Percentiles rank a stretch among this genome's conserved stretches.
phyloP scores from a whole-genome alignment of 2,888 invertebrate species.

The Eristalis arbustorum region DNA sequence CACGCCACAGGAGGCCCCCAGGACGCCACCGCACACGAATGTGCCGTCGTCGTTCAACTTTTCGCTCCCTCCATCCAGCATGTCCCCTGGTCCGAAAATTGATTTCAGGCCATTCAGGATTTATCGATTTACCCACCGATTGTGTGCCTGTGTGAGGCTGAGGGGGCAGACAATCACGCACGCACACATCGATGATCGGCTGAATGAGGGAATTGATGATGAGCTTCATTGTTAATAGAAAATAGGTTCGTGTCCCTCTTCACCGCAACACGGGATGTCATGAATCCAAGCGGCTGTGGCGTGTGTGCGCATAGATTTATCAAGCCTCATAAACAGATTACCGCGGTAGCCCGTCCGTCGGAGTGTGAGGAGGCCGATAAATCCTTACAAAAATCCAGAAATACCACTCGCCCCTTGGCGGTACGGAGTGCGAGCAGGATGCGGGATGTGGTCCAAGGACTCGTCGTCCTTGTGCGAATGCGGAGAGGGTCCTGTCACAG shows the following conservation, averaged over 20 bases:
- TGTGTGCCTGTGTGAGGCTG: not conserved
- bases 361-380: conserved; percentile 15
- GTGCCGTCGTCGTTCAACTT: not conserved
- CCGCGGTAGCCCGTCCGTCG: not conserved
- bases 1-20: not conserved
- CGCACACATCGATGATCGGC: conserved; percentile 51
- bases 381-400: not conserved
- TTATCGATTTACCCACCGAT: conserved; percentile 24
- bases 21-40: no score
- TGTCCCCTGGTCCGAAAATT: conserved; percentile 4
- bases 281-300: not conserved
- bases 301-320: conserved; percentile 1
- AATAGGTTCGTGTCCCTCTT: conserved; percentile 45
- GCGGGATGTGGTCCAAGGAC: not conserved
- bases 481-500: not conserved
- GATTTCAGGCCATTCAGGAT: conserved; percentile 22
- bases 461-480: not conserved
- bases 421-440: no score
- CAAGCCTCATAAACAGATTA: conserved; percentile 37
- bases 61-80: not conserved
- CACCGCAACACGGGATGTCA: conserved; percentile 9
- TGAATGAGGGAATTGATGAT: conserved; percentile 59
- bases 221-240: conserved; percentile 61
- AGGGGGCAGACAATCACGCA: conserved; percentile 27
- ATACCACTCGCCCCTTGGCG: not conserved